Evolutionary conservation across 1,140 invertebrate species (phyloP).

Genomic region (Neodiprion lecontei): DNA sequence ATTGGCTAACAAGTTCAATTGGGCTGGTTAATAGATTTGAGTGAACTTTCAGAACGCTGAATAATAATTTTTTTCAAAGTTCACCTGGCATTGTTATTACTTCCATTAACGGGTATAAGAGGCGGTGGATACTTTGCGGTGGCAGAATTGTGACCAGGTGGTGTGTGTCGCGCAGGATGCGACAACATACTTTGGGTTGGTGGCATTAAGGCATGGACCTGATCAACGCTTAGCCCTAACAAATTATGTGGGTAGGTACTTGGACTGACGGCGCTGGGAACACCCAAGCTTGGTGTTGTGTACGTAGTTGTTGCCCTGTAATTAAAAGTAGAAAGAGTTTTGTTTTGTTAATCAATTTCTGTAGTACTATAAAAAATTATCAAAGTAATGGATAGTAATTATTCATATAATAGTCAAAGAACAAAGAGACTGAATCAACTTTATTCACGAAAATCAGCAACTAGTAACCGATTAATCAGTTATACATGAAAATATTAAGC

Average conservation of each 20-base stretch:
- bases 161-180: constrained; percentile 55
- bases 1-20: background rate
- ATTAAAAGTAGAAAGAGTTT: constrained; percentile 32
- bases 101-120: constrained; percentile 63
- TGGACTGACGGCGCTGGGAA: constrained; percentile 55
- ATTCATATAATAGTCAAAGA: no score
- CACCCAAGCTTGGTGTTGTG: constrained; percentile 53
- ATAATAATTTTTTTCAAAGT: background rate
- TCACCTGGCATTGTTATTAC: constrained; percentile 39
- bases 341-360: background rate
- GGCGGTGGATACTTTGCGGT: constrained; percentile 65
- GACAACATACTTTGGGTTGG: constrained; percentile 51
- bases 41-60: no score
- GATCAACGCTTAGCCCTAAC: constrained; percentile 54
- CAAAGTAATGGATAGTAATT: background rate
- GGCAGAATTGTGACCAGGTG: constrained; percentile 52
- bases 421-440: no score
- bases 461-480: no score
- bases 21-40: no score
- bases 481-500: no score
- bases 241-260: constrained; percentile 55
- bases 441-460: no score
- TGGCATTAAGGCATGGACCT: constrained; percentile 58
- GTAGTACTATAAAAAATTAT: background rate
- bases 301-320: constrained; percentile 62